Percentiles rank a stretch among this genome's conserved stretches.
These are phyloP conservation scores for Amphipyra berbera DNA, from an alignment of 2,888 invertebrate genomes.

Conservation along the genomic window DNA sequence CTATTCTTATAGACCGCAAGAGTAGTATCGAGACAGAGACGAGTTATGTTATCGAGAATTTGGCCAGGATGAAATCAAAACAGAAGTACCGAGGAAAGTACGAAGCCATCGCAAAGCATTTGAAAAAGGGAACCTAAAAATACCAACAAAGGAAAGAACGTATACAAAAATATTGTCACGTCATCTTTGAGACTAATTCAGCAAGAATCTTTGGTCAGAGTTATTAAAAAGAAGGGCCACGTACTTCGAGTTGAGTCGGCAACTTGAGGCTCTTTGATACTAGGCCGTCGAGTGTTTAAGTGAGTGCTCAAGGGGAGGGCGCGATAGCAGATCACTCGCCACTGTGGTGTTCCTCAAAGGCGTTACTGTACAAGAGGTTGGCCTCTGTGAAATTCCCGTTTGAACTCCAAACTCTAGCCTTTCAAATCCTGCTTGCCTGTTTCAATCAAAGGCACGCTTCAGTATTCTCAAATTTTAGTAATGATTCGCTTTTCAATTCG, in stretches of 20 bases:
- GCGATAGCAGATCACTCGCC: constrained; percentile 72
- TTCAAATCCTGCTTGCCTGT: constrained; percentile 53
- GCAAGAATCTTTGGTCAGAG: constrained; percentile 51
- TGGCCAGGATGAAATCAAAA: no score
- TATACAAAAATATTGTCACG: constrained; percentile 40
- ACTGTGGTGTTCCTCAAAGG: constrained; percentile 72
- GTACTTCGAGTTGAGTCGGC: constrained; percentile 64
- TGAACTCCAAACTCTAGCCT: constrained; percentile 59
- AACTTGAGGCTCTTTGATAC: constrained; percentile 76
- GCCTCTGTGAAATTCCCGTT: constrained; percentile 57
- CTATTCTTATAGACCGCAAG: no score
- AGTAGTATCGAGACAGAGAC: no score
- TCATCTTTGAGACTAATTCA: constrained; percentile 53
- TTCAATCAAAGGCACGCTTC: constrained; percentile 57
- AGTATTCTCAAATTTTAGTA: constrained; percentile 38
- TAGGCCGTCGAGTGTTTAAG: constrained; percentile 76
- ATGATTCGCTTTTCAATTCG: constrained; percentile 37
- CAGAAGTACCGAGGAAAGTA: no score
- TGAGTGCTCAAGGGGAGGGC: constrained; percentile 73
- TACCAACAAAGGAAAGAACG: constrained; percentile 28
- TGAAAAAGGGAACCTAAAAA: constrained; percentile 14
- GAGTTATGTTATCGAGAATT: no score
- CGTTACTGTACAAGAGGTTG: constrained; percentile 51
- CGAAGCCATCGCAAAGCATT: not conserved
- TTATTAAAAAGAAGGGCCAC: constrained; percentile 58